Conservation (phyloP, 2,888 invertebrate species). For the Drosophila greeni region DNA sequence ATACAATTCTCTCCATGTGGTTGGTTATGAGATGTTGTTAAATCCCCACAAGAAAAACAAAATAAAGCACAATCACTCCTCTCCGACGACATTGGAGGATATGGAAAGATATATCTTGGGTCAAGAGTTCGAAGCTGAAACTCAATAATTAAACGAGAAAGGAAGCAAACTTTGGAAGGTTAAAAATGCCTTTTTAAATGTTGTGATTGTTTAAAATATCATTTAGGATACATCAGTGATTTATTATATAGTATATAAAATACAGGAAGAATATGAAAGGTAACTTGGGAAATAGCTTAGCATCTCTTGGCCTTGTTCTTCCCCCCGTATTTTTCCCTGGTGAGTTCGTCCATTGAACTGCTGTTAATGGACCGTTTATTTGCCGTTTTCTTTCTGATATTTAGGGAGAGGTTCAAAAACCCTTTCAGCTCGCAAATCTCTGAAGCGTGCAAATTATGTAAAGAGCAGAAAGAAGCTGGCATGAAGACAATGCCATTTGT, state of each 20-base stretch:
- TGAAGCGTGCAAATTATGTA: conserved; percentile 70
- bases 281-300: no score
- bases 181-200: conserved; percentile 2
- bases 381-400: conserved; percentile 6
- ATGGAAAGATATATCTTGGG: conserved; percentile 12
- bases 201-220: conserved; percentile 2
- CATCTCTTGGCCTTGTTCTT: conserved; percentile 23
- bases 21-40: conserved; percentile 40
- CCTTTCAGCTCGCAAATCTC: conserved; percentile 39
- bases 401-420: conserved; percentile 31
- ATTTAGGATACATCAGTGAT: not conserved
- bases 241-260: not conserved
- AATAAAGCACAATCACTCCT: conserved; percentile 8
- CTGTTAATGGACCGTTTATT: conserved; percentile 28
- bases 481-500: conserved; percentile 41
- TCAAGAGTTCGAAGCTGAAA: conserved; percentile 55
- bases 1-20: conserved; percentile 42
- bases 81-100: conserved; percentile 25
- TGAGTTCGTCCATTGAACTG: conserved; percentile 28
- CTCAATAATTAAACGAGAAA: conserved; percentile 58
- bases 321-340: not conserved
- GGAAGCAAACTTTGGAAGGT: conserved; percentile 8
- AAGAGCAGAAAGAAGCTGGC: conserved; percentile 30
- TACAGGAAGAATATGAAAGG: conserved; percentile 1
- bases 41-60: conserved; percentile 7